Percentiles rank a stretch among this genome's conserved stretches.
phyloP scores from a whole-genome alignment of 2,113 vertebrate species.

The Hyperoodon ampullatus region DNA sequence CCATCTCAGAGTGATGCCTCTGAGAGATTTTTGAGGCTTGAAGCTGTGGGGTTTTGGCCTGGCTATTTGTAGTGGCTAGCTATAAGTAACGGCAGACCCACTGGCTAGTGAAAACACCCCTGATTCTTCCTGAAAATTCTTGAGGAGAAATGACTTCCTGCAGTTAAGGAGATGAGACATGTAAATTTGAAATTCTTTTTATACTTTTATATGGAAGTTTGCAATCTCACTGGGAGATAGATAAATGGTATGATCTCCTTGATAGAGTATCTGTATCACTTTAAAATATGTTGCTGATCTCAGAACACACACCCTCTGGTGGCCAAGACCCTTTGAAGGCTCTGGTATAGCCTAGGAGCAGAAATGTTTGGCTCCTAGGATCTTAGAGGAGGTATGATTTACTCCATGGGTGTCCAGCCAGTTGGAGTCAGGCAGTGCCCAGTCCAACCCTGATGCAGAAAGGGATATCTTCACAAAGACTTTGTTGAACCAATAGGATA shows the following conservation, averaged over 20 bases:
- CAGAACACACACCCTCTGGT: not conserved
- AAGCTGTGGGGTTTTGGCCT: not conserved
- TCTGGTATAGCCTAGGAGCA: not conserved
- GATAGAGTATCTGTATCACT: not conserved
- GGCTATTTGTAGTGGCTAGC: not conserved
- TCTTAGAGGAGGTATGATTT: not conserved
- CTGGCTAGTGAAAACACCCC: not conserved
- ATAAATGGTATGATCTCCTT: not conserved
- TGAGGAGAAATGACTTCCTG: not conserved
- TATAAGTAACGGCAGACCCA: not conserved
- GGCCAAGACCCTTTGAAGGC: not conserved
- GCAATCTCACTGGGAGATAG: not conserved
- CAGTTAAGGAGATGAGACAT: not conserved
- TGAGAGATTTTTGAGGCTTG: not conserved
- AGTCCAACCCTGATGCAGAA: not conserved
- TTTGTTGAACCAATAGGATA: not conserved
- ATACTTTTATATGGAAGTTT: not conserved
- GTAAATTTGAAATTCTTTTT: slow-evolving; percentile 14
- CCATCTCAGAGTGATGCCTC: not conserved
- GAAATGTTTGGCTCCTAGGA: not conserved
- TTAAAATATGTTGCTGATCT: not conserved
- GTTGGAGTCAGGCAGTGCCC: not conserved
- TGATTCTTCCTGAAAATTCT: not conserved
- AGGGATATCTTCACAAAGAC: not conserved
- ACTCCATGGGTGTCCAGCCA: not conserved